Conservation (phyloP, 2,797 vertebrate genomes). For the Margarornis squamiger region DNA sequence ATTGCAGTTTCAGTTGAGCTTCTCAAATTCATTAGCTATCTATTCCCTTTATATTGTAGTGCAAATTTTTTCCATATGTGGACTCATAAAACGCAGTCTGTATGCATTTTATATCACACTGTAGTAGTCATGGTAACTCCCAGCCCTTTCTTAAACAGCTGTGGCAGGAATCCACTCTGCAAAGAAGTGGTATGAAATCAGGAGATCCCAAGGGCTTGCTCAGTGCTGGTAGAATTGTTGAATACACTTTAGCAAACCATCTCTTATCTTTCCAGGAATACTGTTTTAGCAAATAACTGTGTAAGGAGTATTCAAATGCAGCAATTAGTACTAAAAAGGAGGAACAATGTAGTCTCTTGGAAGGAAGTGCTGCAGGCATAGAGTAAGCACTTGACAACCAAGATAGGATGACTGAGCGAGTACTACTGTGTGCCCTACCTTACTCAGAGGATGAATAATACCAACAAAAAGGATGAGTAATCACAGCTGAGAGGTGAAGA, state of each 20-base stretch:
- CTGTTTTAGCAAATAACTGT: background rate
- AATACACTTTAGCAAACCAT: background rate
- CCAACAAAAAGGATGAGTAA: background rate
- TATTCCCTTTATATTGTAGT: background rate
- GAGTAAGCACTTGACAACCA: background rate
- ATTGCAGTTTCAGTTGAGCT: background rate
- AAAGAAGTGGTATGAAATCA: background rate
- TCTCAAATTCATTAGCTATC: background rate
- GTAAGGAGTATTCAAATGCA: background rate
- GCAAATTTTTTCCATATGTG: conserved; percentile 29
- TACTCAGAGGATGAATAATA: background rate
- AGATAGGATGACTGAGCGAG: background rate
- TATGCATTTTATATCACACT: conserved; percentile 6
- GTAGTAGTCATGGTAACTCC: conserved; percentile 34
- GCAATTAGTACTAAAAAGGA: background rate
- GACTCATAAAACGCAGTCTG: background rate
- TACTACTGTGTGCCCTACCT: background rate
- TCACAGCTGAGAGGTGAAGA: background rate
- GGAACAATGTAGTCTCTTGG: background rate
- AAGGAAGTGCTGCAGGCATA: background rate
- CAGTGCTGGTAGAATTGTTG: background rate
- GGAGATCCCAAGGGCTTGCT: background rate
- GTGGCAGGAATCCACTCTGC: background rate
- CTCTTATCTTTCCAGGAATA: background rate
- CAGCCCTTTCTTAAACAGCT: conserved; percentile 1